A percentile compares a stretch with the other conserved stretches of the same genome.
Evolutionary conservation across 2,113 vertebrate genomes (phyloP).

Genomic region (Glaucomys volans): DNA sequence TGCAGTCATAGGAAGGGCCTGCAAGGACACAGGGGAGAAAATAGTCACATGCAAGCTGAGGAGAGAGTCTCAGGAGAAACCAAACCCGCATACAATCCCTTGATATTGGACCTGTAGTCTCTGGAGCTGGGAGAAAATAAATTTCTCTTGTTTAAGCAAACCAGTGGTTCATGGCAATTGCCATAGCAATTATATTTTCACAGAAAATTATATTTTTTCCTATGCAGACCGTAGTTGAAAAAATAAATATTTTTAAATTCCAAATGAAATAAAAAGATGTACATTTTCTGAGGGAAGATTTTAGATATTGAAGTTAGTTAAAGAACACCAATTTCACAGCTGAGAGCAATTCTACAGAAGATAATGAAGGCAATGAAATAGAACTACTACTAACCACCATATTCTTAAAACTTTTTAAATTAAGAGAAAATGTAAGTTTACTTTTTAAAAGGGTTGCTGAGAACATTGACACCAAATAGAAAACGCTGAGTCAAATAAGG

Average conservation of each 20-base stretch:
- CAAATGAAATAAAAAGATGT: neutral
- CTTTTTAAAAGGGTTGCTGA: neutral
- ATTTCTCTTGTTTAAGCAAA: neutral
- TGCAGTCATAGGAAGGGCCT: neutral
- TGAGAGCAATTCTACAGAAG: neutral
- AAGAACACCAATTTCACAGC: neutral
- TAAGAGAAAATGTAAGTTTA: neutral
- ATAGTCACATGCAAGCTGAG: neutral
- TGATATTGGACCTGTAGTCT: neutral
- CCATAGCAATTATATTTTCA: neutral
- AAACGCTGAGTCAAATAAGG: neutral
- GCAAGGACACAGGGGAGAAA: no score
- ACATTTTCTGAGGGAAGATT: neutral
- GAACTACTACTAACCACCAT: neutral
- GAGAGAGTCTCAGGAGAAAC: neutral
- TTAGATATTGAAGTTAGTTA: neutral
- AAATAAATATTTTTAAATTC: neutral
- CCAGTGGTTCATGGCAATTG: neutral
- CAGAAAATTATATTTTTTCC: no score
- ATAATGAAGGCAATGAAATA: neutral
- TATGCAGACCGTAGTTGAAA: neutral
- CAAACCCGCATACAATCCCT: neutral
- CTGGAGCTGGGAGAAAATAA: neutral
- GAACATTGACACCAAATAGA: neutral
- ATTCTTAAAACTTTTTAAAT: neutral